Evolutionary conservation across 2,797 vertebrate species (phyloP), one percentile per base, ranked within the genome.

Genomic region (Rachycentron canadum): DNA sequence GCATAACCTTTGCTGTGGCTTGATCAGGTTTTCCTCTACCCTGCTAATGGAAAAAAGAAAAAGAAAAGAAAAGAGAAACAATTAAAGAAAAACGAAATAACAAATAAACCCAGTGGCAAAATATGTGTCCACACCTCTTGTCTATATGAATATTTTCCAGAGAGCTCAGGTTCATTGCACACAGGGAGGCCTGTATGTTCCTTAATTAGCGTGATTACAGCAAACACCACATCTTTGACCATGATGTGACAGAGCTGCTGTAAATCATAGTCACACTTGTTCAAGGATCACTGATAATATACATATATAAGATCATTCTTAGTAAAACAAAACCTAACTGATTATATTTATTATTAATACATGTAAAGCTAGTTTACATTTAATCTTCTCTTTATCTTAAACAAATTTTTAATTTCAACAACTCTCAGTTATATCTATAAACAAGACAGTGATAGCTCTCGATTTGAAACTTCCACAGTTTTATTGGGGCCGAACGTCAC

Each of bases 131-230:
- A 1, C 52, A 58, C 17, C 23, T 47, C 62, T 25, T 0, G 5
- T 65, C 47, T 30, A 65, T 23, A 61, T n/a, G 23, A 56, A 72
- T 1, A 53, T 14, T 43, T 40, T 67, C 49, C 23, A 40, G 38
- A 26, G 25, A 50, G 25, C 60, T 68, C 45, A 69, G 49, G 55
- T 69, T 50, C 60, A 71, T 21, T 11, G 2, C 56, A 62, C 28
- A 61, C 21, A 34, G n/a, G 7, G 53, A 62, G 30, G 25, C 25
- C 67, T 69, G 58, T 45, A 41, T 62, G 21, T 68, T 69, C 49
- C 47, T 68, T 74, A 55, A 79, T 76, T 55, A 32, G n/a, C 36
- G 34, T 55, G 32, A 68, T 75, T 38, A 59, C 5, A 19, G 56
- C 30, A 55, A 63, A 69, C 19, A 13, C 58, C 58, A 64, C 38